These are phyloP conservation scores for Drosophila kanekoi DNA, from an alignment of 2,888 invertebrate genomes.

Conservation along the genomic window DNA sequence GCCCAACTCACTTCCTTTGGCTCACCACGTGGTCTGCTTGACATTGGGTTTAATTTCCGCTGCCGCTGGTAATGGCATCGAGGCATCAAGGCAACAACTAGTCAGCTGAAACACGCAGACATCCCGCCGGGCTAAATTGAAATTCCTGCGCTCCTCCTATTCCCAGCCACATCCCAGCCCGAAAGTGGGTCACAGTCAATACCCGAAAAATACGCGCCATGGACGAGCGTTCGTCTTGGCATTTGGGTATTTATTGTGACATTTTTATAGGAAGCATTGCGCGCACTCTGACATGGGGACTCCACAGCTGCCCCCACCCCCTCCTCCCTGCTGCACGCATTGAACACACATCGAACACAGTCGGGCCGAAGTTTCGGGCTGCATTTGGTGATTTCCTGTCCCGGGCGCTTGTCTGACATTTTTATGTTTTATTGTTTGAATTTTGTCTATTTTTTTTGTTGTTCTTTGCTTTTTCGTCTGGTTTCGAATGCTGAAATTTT, in stretches of 20 bases:
- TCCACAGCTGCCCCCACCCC: neutral
- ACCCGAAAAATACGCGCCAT: constrained; percentile 39
- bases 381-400: constrained; percentile 65
- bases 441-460: constrained; percentile 28
- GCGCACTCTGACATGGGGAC: constrained; percentile 28
- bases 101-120: constrained; percentile 48
- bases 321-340: constrained; percentile 20
- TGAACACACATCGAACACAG: constrained; percentile 55
- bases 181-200: constrained; percentile 50
- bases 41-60: constrained; percentile 78
- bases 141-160: constrained; percentile 50
- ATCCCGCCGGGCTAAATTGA: constrained; percentile 61
- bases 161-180: neutral
- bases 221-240: constrained; percentile 61
- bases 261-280: constrained; percentile 68
- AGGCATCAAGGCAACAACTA: constrained; percentile 36
- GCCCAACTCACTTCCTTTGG: constrained; percentile 32
- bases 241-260: constrained; percentile 77
- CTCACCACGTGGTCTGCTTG: constrained; percentile 64
- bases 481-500: constrained; percentile 58
- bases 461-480: constrained; percentile 11
- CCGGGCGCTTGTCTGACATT: constrained; percentile 55
- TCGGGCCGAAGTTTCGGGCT: constrained; percentile 40
- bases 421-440: constrained; percentile 73
- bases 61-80: constrained; percentile 59